Percentiles rank a stretch among this genome's conserved stretches.
phyloP scores from a whole-genome alignment of 2,113 vertebrate species.

The Tragelaphus strepsiceros region DNA sequence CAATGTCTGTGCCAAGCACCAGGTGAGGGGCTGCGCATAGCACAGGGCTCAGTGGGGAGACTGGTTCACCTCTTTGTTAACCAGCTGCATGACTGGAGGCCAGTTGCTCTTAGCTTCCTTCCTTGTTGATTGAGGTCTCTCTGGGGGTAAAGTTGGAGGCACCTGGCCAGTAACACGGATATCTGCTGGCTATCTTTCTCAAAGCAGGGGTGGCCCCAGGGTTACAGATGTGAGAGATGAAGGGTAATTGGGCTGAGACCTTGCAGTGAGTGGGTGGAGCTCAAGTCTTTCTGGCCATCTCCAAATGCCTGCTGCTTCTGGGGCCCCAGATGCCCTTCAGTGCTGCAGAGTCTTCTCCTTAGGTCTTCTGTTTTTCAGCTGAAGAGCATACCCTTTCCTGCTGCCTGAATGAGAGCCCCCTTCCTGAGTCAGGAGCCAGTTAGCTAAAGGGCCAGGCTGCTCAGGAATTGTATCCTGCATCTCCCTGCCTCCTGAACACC shows the following conservation, averaged over 20 bases:
- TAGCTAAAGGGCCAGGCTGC: background rate
- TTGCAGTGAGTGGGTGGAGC: background rate
- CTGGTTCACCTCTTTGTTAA: background rate
- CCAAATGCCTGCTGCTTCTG: background rate
- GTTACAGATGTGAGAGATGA: background rate
- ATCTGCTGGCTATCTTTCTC: background rate
- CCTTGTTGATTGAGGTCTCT: background rate
- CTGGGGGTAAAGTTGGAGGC: background rate
- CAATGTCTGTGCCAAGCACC: background rate
- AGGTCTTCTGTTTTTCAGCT: background rate
- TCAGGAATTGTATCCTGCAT: background rate
- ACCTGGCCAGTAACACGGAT: background rate
- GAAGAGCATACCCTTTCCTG: background rate
- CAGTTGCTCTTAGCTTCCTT: background rate
- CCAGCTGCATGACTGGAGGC: background rate
- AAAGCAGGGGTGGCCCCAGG: background rate
- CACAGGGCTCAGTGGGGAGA: background rate
- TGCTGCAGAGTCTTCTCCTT: background rate
- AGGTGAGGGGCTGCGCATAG: background rate
- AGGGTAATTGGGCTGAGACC: background rate
- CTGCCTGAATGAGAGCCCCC: background rate
- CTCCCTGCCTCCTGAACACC: background rate
- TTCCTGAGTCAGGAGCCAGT: background rate
- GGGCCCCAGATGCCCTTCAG: background rate
- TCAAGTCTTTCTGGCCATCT: background rate